Base-by-base conservation (phyloP, 2,113 vertebrate species). In the Prinia subflava region DNA sequence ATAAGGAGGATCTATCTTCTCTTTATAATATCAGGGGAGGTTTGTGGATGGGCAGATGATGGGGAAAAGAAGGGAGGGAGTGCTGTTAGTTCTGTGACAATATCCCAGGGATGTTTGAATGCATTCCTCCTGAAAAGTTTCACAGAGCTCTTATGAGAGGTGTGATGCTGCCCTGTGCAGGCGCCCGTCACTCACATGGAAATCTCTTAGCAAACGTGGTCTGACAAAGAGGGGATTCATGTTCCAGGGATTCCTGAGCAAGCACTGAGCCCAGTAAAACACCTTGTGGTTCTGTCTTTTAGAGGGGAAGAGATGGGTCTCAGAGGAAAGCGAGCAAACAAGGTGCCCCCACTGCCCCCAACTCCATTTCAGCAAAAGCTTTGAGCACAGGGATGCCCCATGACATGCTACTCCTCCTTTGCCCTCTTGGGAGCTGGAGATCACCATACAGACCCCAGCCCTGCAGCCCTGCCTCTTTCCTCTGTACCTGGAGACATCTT, bases 341-440 rank as follows among this genome's bases (percentile, higher is more conserved):
- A 44, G 27, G 30, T 30, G 35, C 3, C 9, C 3, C 9, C 28
- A 31, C 31, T 30, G n/a, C 11, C 42, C 16, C 11, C 41, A n/a
- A 1, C 10, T 69, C 33, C 16, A 55, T 89, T 83, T 47, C 59
- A 60, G 35, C 23, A 35, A 25, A 64, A 65, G 41, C 20, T 82
- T 27, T 1, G 5, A 70, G 37, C 44, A 20, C 0, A 1, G 31
- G 33, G 15, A 23, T 9, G 8, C 5, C 11, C 9, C 0, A 0
- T 84, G 88, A 41, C 0, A 0, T 41, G 19, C 31, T 21, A 24
- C 10, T 30, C 16, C 13, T 60, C 39, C 30, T 84, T 33, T 68
- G 49, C 11, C 27, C 27, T 23, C 56, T 12, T 71, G 63, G 33
- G 50, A 73, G 22, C 41, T 59, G 42, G 25, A 39, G 59, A 9